These are phyloP conservation scores for Karalla daura DNA, from an alignment of 2,797 vertebrate genomes.

Conservation along the genomic window DNA sequence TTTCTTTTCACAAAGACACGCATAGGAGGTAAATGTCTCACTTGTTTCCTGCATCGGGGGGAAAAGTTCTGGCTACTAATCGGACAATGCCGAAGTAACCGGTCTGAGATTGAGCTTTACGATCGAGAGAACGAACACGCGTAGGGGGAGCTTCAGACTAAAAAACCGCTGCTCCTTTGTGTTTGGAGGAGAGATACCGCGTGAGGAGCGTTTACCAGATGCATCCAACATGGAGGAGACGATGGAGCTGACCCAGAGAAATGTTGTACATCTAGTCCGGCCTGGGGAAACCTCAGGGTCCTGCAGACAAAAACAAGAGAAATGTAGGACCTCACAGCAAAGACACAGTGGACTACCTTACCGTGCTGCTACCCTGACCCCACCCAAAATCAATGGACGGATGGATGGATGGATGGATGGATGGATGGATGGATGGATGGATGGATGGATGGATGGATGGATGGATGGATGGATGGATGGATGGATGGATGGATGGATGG, in stretches of 20 bases:
- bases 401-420: slow-evolving; percentile 1
- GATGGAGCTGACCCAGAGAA: slow-evolving; percentile 16
- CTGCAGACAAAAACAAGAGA: slow-evolving; percentile 21
- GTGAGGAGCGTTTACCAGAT: neutral
- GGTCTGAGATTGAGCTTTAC: neutral
- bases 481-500: neutral
- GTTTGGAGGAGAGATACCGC: neutral
- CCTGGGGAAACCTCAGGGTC: slow-evolving; percentile 13
- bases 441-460: slow-evolving; percentile 13
- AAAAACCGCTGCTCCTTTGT: neutral
- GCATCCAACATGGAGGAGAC: slow-evolving; percentile 14
- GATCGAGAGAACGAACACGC: neutral
- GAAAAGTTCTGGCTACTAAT: neutral
- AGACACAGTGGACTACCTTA: neutral
- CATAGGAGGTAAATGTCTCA: no score
- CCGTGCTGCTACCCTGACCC: neutral
- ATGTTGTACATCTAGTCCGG: slow-evolving; percentile 17
- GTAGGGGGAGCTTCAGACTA: no score
- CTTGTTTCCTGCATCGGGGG: neutral
- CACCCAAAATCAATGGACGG: neutral
- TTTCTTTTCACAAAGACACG: slow-evolving; percentile 1
- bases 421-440: neutral
- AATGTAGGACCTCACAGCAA: slow-evolving; percentile 9
- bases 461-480: neutral
- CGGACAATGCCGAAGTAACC: neutral